A percentile compares a stretch with the other conserved stretches of the same genome.
Evolutionary conservation across 2,888 invertebrate species (phyloP).

Genomic region (Euclidia mi): DNA sequence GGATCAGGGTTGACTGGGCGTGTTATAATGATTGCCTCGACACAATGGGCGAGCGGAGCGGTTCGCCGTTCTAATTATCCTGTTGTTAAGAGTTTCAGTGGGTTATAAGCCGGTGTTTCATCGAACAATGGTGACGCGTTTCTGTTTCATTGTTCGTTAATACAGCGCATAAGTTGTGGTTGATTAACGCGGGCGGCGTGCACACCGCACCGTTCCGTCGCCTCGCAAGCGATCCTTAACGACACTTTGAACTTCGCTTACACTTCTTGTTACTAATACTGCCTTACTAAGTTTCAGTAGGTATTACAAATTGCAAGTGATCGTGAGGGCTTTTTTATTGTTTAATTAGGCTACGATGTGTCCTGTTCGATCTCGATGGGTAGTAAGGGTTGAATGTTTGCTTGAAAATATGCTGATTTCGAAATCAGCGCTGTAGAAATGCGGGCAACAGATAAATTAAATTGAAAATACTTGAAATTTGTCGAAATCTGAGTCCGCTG

Average conservation of each 20-base stretch:
- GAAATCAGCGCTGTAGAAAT: too few species aligned
- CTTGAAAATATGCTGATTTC: too few species aligned
- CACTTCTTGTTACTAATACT: constrained; percentile 41
- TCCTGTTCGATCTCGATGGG: too few species aligned
- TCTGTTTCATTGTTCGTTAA: constrained; percentile 76
- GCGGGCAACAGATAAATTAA: too few species aligned
- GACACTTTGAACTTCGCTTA: constrained; percentile 24
- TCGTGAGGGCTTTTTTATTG: too few species aligned
- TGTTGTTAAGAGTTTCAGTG: constrained; percentile 66
- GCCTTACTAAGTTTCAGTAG: too few species aligned
- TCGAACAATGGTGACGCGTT: constrained; percentile 73
- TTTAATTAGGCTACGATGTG: too few species aligned
- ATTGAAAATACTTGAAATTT: too few species aligned
- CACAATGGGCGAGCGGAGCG: constrained; percentile 56
- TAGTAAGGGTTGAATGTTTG: too few species aligned
- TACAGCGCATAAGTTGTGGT: constrained; percentile 68
- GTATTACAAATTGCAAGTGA: too few species aligned
- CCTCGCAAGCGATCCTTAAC: constrained; percentile 40
- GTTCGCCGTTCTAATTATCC: constrained; percentile 71
- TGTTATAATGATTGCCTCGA: constrained; percentile 54
- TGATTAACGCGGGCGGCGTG: constrained; percentile 64
- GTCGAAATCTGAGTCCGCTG: too few species aligned
- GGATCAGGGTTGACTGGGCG: constrained; percentile 43
- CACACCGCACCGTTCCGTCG: constrained; percentile 50
- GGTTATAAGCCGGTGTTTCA: constrained; percentile 66